Evolutionary conservation across 2,888 invertebrate species (phyloP), one percentile per base, ranked within the genome.

Genomic region (Mythimna ferrago): DNA sequence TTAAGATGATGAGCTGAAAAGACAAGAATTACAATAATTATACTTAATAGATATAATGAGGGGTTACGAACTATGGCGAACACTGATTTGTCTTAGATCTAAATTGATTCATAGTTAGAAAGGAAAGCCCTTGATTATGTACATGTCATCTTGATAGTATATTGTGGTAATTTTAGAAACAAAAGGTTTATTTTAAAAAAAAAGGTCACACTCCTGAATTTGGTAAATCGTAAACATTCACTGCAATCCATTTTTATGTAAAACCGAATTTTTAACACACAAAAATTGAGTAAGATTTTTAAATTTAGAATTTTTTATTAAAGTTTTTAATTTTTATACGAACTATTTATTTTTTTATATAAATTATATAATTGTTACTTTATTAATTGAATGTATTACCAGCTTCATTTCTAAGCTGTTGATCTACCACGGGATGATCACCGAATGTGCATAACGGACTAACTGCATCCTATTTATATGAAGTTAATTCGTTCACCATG

Each of bases 381-480:
- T 57, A 66, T 71, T 69, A 66, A 69, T 60, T 21, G 4, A 78
- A 74, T 80, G 75, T 81, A 84, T 92, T 95, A 96, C 96, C 96
- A 96, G 95, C 94, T 95, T 96, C 96, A 96, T 96, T 73, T 92
- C 84, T 77, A 87, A 94, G 95, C 93, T 94, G 94, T 94, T 89
- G 88, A 81, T 69, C 75, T 82, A 78, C 71, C 83, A 82, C 81
- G 74, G 89, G 92, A 93, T 93, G 92, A 87, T 88, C 86, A 89
- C 89, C 83, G 93, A 95, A 91, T 96, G 94, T 94, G 90, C 87
- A 83, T 81, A 82, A 88, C 83, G 76, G 84, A 81, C 85, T 87
- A 76, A 85, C 84, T 86, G 86, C 91, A 92, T 91, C 91, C 94
- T 93, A 95, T 96, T 95, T 96, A 96, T 96, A 95, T 93, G 91